These are phyloP conservation scores for Paramormyrops kingsleyae DNA, from an alignment of 2,113 vertebrate genomes.

Conservation along the genomic window DNA sequence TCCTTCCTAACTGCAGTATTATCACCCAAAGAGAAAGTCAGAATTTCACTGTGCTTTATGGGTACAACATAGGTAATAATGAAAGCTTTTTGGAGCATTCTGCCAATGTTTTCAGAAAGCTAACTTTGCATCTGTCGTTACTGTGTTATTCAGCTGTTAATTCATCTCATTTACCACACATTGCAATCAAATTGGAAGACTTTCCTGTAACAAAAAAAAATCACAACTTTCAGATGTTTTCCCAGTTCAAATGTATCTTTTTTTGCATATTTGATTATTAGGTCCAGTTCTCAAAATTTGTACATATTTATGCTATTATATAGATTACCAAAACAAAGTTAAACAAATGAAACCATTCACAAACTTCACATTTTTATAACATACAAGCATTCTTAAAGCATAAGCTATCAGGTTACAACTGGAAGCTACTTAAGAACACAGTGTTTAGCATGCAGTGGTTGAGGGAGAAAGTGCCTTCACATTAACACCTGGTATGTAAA, in stretches of 20 bases:
- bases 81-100: neutral
- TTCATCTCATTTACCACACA: neutral
- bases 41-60: neutral
- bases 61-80: neutral
- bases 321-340: neutral
- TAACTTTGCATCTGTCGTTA: neutral
- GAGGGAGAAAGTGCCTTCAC: conserved; percentile 19
- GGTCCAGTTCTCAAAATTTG: neutral
- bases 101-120: neutral
- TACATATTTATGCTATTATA: neutral
- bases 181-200: neutral
- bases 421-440: conserved; percentile 32
- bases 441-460: conserved; percentile 30
- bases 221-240: neutral
- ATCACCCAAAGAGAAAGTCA: neutral
- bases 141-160: neutral
- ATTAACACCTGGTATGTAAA: neutral
- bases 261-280: neutral
- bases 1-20: neutral
- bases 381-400: conserved; percentile 30
- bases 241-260: neutral
- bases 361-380: conserved; percentile 31
- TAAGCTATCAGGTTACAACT: conserved; percentile 38
- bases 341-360: conserved; percentile 37
- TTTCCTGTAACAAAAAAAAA: neutral